Evolutionary conservation across 2,113 vertebrate species (phyloP).

Genomic region (Narcine bancroftii): DNA sequence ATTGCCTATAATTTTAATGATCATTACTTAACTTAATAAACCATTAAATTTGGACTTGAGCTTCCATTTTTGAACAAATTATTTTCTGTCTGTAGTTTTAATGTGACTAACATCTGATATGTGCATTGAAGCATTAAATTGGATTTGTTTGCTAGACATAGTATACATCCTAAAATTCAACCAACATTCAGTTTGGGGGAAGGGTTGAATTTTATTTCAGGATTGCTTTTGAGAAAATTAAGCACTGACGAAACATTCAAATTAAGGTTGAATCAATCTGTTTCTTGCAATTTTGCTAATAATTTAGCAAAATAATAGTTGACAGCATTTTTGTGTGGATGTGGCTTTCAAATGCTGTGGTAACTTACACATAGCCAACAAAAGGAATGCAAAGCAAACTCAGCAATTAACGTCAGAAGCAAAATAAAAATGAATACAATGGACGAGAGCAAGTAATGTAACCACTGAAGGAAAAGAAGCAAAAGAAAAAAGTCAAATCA

Average conservation of each 20-base stretch:
- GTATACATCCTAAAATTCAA: background rate
- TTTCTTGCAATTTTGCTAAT: background rate
- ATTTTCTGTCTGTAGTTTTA: conserved; percentile 11
- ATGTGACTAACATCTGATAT: conserved; percentile 8
- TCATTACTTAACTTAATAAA: conserved; percentile 30
- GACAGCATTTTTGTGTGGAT: background rate
- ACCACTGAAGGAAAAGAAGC: background rate
- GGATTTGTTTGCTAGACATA: background rate
- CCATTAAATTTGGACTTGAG: conserved; percentile 1
- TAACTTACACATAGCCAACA: background rate
- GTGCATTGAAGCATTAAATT: conserved; percentile 33
- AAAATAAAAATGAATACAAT: background rate
- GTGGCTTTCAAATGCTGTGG: background rate
- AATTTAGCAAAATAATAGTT: too few species aligned
- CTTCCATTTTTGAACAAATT: conserved; percentile 21
- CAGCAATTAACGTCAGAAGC: background rate
- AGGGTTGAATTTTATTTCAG: background rate
- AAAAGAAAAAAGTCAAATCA: background rate
- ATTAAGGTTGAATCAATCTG: background rate
- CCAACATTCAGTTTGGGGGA: background rate
- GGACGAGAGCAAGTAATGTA: background rate
- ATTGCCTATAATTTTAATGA: conserved; percentile 20
- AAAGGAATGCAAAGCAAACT: background rate
- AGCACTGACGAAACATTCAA: background rate
- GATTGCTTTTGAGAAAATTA: background rate